These are phyloP conservation scores for Geococcyx californianus DNA, from an alignment of 2,113 vertebrate genomes.

Conservation along the genomic window DNA sequence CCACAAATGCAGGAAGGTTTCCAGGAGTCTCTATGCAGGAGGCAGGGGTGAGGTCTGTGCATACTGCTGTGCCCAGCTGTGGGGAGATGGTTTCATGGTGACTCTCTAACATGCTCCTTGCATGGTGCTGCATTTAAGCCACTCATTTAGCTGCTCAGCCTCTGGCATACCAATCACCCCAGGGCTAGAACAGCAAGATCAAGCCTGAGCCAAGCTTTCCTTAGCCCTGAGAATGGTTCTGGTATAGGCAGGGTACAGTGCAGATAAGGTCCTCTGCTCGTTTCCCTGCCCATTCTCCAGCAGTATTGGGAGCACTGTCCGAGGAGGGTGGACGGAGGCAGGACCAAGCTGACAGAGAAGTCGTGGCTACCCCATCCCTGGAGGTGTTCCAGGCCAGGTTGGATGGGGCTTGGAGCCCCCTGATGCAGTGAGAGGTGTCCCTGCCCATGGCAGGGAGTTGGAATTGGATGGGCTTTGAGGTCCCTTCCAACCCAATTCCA, in stretches of 20 bases:
- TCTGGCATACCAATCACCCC: slow-evolving; percentile 15
- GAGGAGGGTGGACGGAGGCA: neutral
- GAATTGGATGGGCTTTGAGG: too few relatives aligned
- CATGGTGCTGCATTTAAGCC: slow-evolving; percentile 23
- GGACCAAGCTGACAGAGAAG: neutral
- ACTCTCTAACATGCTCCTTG: neutral
- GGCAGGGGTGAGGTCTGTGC: neutral
- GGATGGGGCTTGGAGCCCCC: too few relatives aligned
- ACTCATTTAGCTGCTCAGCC: slow-evolving; percentile 33
- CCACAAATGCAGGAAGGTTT: neutral
- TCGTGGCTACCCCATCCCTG: too few relatives aligned
- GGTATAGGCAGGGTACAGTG: neutral
- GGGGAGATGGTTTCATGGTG: neutral
- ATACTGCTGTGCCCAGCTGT: neutral
- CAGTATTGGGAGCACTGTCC: neutral
- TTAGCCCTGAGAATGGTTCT: neutral
- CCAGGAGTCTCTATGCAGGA: neutral
- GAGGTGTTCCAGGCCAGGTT: too few relatives aligned
- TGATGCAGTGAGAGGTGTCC: too few relatives aligned
- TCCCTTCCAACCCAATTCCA: too few relatives aligned
- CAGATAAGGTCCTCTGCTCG: neutral
- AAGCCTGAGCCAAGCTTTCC: neutral
- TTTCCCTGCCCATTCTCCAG: neutral
- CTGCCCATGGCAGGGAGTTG: too few relatives aligned
- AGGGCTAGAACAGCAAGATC: slow-evolving; percentile 37